phyloP scores from a whole-genome alignment of 2,113 vertebrate species.

The Sphyrna mokarran region DNA sequence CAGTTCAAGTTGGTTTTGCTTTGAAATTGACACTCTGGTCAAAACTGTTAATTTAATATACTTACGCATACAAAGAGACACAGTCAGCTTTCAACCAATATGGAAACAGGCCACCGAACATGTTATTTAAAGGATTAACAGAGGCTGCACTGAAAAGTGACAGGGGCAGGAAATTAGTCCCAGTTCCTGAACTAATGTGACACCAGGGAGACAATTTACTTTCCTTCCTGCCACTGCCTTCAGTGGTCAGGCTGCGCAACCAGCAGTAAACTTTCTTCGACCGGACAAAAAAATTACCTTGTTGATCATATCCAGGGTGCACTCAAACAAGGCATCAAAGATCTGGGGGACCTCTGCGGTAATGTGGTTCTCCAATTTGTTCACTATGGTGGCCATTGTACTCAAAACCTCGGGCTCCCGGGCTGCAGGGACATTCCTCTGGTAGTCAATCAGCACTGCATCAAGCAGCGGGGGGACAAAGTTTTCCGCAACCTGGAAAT shows the following conservation, averaged over 20 bases:
- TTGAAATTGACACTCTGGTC: background rate
- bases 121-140: background rate
- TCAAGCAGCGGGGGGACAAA: constrained; percentile 94
- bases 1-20: background rate
- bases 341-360: constrained; percentile 97
- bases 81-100: background rate
- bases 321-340: constrained; percentile 97
- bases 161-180: background rate
- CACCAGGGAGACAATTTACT: background rate
- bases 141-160: background rate
- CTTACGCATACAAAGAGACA: background rate
- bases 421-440: constrained; percentile 92
- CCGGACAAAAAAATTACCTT: constrained; percentile 61
- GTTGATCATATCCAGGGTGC: constrained; percentile 99
- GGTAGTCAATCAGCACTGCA: constrained; percentile 97
- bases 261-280: background rate
- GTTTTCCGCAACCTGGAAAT: constrained; percentile 85
- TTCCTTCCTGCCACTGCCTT: background rate
- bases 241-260: background rate
- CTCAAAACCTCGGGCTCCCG: constrained; percentile 97
- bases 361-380: constrained; percentile 94
- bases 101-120: background rate
- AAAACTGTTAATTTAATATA: background rate
- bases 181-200: background rate
- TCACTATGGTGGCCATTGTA: constrained; percentile 98